Percentiles rank a stretch among this genome's conserved stretches.
These are phyloP conservation scores for Euleptes europaea DNA, from an alignment of 2,113 vertebrate species.

Conservation along the genomic window DNA sequence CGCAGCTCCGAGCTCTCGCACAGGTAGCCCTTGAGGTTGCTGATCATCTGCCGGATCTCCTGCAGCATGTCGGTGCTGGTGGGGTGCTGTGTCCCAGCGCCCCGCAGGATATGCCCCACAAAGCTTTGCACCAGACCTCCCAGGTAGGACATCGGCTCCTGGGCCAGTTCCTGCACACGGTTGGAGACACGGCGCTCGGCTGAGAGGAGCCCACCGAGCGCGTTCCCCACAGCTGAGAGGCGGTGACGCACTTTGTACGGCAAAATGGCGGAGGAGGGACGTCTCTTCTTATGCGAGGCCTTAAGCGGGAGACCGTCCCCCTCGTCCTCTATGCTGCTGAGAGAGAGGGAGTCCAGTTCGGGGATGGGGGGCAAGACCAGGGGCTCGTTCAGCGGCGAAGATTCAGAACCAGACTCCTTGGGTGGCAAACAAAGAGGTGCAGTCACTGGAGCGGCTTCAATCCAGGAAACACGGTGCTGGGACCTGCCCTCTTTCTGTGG, in stretches of 20 bases:
- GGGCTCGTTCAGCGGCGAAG: conserved; percentile 22
- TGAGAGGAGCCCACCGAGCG: conserved; percentile 73
- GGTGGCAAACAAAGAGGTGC: conserved; percentile 18
- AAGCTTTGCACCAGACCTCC: conserved; percentile 72
- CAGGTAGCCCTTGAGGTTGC: conserved; percentile 77
- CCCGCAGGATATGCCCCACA: conserved; percentile 54
- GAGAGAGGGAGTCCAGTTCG: conserved; percentile 72
- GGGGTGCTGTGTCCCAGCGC: conserved; percentile 8
- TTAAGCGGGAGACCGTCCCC: conserved; percentile 32
- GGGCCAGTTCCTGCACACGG: conserved; percentile 78
- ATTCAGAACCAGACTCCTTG: conserved; percentile 36
- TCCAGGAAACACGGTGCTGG: conserved; percentile 86
- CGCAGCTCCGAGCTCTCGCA: conserved; percentile 76
- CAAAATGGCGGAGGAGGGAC: conserved; percentile 48
- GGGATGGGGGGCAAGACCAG: conserved; percentile 56
- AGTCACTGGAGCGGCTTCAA: conserved; percentile 68
- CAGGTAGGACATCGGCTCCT: conserved; percentile 69
- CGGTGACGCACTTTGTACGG: conserved; percentile 79
- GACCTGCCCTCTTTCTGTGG: conserved; percentile 42
- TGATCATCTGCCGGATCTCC: conserved; percentile 81
- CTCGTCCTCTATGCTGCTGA: conserved; percentile 84
- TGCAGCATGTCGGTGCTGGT: conserved; percentile 81
- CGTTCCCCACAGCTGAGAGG: conserved; percentile 79
- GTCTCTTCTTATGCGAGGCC: not conserved
- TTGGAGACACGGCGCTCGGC: conserved; percentile 73